Evolutionary conservation across 2,888 invertebrate genomes (phyloP).

Genomic region (Drosophila affinis): DNA sequence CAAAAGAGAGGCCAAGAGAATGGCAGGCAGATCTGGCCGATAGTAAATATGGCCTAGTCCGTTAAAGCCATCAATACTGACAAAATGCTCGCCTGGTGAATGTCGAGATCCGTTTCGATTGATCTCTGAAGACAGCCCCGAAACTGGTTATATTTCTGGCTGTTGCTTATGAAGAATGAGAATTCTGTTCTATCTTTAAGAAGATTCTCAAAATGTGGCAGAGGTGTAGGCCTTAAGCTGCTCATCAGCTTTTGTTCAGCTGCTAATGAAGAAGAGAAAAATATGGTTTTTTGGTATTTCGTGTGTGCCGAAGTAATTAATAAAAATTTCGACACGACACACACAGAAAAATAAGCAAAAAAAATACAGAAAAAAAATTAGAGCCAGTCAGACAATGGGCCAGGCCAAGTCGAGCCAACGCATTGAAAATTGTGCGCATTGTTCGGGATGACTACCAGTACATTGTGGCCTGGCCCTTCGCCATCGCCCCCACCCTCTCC

Average conservation of each 20-base stretch:
- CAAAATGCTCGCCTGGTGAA: conserved; percentile 23
- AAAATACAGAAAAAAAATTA: conserved; percentile 20
- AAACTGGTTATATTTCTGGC: conserved; percentile 10
- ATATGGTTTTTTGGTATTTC: conserved; percentile 16
- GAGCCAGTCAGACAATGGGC: conserved; percentile 39
- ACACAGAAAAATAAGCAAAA: conserved; percentile 4
- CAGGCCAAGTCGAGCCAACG: conserved; percentile 44
- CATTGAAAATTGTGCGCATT: conserved; percentile 63
- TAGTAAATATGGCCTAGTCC: conserved; percentile 27
- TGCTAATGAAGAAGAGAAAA: conserved; percentile 42
- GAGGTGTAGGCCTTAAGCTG: conserved; percentile 24
- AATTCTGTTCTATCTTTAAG: conserved; percentile 22
- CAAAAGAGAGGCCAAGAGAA: conserved; percentile 19
- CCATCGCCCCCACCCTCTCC: not conserved
- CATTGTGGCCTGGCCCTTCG: too few relatives aligned
- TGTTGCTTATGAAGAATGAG: not conserved
- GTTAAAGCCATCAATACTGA: conserved; percentile 27
- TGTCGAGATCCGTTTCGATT: conserved; percentile 38
- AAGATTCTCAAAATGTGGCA: not conserved
- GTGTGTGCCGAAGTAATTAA: conserved; percentile 47
- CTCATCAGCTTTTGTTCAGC: conserved; percentile 29
- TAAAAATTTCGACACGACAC: conserved; percentile 43
- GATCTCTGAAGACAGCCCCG: not conserved
- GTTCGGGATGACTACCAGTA: conserved; percentile 45
- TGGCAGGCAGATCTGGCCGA: conserved; percentile 28